Evolutionary conservation across 2,797 vertebrate species (phyloP).

Genomic region (Sebastes alutus): DNA sequence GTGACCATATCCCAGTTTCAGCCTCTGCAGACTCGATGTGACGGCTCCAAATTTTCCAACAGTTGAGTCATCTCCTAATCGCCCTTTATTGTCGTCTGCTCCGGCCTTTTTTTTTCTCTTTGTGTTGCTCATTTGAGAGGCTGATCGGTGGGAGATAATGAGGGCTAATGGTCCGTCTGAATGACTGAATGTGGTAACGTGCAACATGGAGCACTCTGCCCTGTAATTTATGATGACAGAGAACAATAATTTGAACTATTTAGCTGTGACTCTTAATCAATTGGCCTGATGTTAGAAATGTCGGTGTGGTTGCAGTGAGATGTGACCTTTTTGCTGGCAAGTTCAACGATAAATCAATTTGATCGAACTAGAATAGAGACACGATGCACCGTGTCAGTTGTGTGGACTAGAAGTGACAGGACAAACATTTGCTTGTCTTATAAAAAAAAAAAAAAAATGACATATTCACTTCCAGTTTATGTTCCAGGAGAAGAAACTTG

Average conservation of each 20-base stretch:
- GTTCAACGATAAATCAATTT: not conserved
- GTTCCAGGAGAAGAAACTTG: not conserved
- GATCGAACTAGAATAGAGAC: not conserved
- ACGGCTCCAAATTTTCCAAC: slow-evolving; percentile 27
- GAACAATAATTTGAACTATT: not conserved
- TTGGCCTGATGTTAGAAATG: not conserved
- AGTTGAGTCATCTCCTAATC: slow-evolving; percentile 36
- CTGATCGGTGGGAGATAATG: slow-evolving; percentile 51
- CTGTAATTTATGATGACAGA: not conserved
- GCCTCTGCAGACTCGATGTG: not conserved
- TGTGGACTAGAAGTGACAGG: not conserved
- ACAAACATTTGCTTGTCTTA: not conserved
- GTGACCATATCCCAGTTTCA: not conserved
- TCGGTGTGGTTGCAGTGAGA: not conserved
- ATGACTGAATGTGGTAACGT: slow-evolving; percentile 30
- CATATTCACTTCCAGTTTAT: not conserved
- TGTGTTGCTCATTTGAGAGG: slow-evolving; percentile 40
- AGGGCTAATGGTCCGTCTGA: slow-evolving; percentile 50
- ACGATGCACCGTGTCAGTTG: not conserved
- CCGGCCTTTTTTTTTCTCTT: slow-evolving; percentile 7
- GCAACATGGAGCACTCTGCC: slow-evolving; percentile 8
- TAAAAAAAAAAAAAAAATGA: not conserved
- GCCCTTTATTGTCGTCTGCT: slow-evolving; percentile 42
- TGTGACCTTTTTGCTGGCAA: not conserved
- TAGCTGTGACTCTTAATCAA: not conserved